Percentiles rank a stretch among this genome's conserved stretches.
Evolutionary conservation across 2,797 vertebrate species (phyloP).

Genomic region (Hemitrygon akajei): DNA sequence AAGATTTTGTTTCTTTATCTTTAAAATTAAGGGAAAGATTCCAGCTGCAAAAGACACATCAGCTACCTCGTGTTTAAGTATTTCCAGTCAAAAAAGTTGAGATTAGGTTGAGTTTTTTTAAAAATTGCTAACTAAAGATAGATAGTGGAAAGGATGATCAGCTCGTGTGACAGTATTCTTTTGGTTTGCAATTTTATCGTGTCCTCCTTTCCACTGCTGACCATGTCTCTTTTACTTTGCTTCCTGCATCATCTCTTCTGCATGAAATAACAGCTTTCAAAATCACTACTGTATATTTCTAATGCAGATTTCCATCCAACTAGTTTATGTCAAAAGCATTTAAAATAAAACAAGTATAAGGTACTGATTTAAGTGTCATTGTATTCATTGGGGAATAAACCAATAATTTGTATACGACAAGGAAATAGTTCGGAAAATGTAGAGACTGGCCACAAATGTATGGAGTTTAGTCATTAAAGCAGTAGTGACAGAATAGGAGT

Average conservation of each 20-base stretch:
- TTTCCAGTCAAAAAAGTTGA: not conserved
- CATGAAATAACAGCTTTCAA: not conserved
- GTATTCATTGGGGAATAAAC: too few relatives aligned
- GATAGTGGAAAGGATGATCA: not conserved
- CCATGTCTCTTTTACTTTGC: not conserved
- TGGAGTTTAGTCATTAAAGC: not conserved
- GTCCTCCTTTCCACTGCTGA: not conserved
- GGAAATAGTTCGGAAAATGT: too few relatives aligned
- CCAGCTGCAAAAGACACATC: not conserved
- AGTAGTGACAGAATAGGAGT: not conserved
- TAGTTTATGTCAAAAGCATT: too few relatives aligned
- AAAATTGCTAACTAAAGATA: too few relatives aligned
- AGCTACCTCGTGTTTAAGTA: not conserved
- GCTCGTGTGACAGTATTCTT: not conserved
- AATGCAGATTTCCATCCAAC: not conserved
- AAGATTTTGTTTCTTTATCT: not conserved
- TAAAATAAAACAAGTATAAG: not conserved
- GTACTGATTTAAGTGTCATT: not conserved
- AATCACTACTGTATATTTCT: not conserved
- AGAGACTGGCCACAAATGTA: not conserved
- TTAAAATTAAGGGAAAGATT: not conserved
- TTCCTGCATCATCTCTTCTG: not conserved
- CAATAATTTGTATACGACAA: too few relatives aligned
- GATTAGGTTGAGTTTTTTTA: too few relatives aligned
- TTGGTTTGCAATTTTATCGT: not conserved